These are phyloP conservation scores for Cloeon dipterum DNA, from an alignment of 2,888 invertebrate genomes.

Conservation along the genomic window DNA sequence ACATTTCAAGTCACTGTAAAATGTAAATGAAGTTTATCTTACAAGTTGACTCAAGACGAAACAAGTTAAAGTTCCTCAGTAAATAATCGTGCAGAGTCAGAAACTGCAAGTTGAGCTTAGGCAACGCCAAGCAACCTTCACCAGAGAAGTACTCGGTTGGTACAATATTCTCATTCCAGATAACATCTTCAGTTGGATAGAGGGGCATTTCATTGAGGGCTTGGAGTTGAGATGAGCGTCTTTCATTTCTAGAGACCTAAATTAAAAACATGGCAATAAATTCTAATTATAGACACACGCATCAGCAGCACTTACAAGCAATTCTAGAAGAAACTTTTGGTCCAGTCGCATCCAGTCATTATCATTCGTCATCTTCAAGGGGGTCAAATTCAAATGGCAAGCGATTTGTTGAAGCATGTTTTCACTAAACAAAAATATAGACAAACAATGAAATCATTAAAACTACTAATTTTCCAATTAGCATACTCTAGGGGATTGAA, in stretches of 20 bases:
- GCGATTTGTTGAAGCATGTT: constrained; percentile 67
- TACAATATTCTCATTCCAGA: constrained; percentile 98
- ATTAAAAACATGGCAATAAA: constrained; percentile 7
- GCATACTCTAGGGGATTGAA: constrained; percentile 48
- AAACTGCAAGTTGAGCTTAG: constrained; percentile 95
- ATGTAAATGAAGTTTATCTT: constrained; percentile 17
- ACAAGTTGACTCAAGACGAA: constrained; percentile 94
- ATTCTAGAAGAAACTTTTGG: constrained; percentile 58
- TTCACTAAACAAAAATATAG: constrained; percentile 34
- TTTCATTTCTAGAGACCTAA: constrained; percentile 64
- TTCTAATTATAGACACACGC: background rate
- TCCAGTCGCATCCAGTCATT: constrained; percentile 58
- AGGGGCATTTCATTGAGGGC: constrained; percentile 93
- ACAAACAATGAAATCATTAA: background rate
- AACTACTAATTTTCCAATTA: too few species aligned
- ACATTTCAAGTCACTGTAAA: too few species aligned
- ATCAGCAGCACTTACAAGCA: constrained; percentile 36
- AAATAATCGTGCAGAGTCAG: constrained; percentile 95
- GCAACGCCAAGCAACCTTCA: constrained; percentile 84
- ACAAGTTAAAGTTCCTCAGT: constrained; percentile 88
- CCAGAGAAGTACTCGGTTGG: constrained; percentile 94
- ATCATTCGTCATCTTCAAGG: constrained; percentile 40
- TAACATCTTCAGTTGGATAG: constrained; percentile 92
- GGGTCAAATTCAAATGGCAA: constrained; percentile 67
- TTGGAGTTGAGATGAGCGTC: constrained; percentile 75